These are phyloP conservation scores for Branchellion lobata DNA, from an alignment of 2,888 invertebrate species.

Conservation along the genomic window DNA sequence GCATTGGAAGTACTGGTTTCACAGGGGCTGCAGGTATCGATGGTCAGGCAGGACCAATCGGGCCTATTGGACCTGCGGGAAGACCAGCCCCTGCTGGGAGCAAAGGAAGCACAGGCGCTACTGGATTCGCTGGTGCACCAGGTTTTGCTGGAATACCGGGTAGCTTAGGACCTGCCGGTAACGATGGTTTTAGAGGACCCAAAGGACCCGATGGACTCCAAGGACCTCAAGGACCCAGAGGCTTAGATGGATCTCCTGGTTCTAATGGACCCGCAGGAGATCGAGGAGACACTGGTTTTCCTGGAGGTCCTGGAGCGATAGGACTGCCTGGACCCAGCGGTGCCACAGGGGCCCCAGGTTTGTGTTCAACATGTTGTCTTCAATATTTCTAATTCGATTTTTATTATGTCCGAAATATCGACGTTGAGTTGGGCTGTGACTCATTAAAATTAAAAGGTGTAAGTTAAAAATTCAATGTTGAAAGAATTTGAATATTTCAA, in stretches of 20 bases:
- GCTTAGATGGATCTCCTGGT: neutral
- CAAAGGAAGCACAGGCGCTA: neutral
- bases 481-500: conserved; percentile 43
- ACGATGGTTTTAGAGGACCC: conserved; percentile 18
- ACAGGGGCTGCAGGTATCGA: conserved; percentile 8
- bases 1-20: conserved; percentile 5
- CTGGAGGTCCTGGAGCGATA: neutral
- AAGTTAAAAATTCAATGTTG: too few species aligned
- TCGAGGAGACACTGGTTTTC: conserved; percentile 4
- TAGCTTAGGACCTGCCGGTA: conserved; percentile 46
- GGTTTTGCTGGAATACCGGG: conserved; percentile 44
- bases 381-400: neutral
- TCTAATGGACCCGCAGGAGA: conserved; percentile 23
- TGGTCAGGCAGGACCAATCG: conserved; percentile 30
- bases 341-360: conserved; percentile 30
- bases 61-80: neutral
- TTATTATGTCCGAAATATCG: too few species aligned
- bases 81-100: neutral
- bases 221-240: conserved; percentile 19
- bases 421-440: too few species aligned
- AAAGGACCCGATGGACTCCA: conserved; percentile 33
- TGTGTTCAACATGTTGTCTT: neutral
- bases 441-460: too few species aligned
- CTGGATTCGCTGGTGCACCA: neutral
- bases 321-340: conserved; percentile 25